Base-by-base conservation (phyloP, 1,140 invertebrate genomes). In the Aphaenogaster ashmeadi region DNA sequence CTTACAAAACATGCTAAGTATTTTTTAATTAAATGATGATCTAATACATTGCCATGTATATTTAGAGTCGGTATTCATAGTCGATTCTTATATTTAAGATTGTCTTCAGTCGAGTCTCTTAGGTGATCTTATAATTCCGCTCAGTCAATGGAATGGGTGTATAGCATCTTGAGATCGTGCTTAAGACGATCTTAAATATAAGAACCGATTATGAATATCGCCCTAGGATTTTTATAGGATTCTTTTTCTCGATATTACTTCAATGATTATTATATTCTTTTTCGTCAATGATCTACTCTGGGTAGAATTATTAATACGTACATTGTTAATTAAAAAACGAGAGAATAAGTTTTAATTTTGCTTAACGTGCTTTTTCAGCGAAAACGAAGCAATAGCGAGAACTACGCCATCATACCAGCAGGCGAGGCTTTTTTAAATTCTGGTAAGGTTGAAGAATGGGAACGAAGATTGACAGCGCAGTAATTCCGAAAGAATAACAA, bases 381-480 rank as follows among this genome's bases (percentile, higher is more conserved):
- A 83, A 74, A 52, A 74, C 13, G 80, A 83, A 36, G 67, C 80
- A n/a, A 83, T 74, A 83, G 67, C 15, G 6, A 74, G 50, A 54
- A 83, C 80, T 5, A 58, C 67, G 4, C 38, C 67, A 7, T n/a
- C 38, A 15, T 74, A 52, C 44, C 3, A 36, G 6, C 67, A 21
- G 11, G 5, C 54, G 2, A 83, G 21, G 13, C 78, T 81, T 18
- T 81, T 72, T 60, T 72, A 72, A 83, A 58, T 74, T 36, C 36
- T 11, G 69, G 6, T 54, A 9, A 8, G 6, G 0, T 56, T 56
- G 44, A 44, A 56, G 3, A 38, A 47, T 13, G 7, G 15, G 13
- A 52, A 11, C 1, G 1, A 4, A 44, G 3, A 33, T 21, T 66
- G 9, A 50, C 27, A 38, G 27, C 8, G 52, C 4, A 36, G 13